Base-by-base conservation (phyloP, 2,888 invertebrate genomes). In the Pseudanteris insignis region DNA sequence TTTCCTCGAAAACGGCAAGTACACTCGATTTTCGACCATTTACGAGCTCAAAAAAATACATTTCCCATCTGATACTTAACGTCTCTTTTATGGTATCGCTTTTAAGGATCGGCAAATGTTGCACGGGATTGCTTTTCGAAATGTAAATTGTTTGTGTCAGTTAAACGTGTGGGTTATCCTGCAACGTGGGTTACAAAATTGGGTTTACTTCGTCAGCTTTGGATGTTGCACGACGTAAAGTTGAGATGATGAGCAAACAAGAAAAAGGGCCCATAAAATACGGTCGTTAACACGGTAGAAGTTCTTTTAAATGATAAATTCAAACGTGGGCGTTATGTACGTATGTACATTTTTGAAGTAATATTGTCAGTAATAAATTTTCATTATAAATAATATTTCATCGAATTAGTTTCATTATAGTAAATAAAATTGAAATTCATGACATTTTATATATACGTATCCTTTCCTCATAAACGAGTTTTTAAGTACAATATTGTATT, bases 41-140 rank as follows among this genome's bases (percentile, higher is more conserved):
- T 53, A 59, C 51, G 51, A 59, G 59, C 38, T 58, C 30, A 58
- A 58, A 58, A n/a, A n/a, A 58, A 58, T 58, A 58, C 58, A 58
- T 51, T 58, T 50, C 50, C 50, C 47, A 57, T 57, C 48, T 57
- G 57, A 57, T 57, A 57, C 48, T 57, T 57, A 57, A 57, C 43
- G 55, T 57, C 47, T 48, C 43, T 48, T 48, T 48, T 57, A 57
- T 57, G 47, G 47, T 47, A 57, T 57, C 57, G 57, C 48, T 57
- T 43, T 48, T 40, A 38, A 29, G 43, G 48, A 50, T 50, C 50
- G 30, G 21, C 32, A 29, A 46, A 18, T 13, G 36, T 30, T 41
- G 41, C 25, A 36, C 32, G 24, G 41, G 21, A 57, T 33, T 48
- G 32, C 41, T 48, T 40, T 43, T 41, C 41, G 48, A 47, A 48